Evolutionary conservation across 2,797 vertebrate genomes (phyloP).

Genomic region (Cossypha caffra): DNA sequence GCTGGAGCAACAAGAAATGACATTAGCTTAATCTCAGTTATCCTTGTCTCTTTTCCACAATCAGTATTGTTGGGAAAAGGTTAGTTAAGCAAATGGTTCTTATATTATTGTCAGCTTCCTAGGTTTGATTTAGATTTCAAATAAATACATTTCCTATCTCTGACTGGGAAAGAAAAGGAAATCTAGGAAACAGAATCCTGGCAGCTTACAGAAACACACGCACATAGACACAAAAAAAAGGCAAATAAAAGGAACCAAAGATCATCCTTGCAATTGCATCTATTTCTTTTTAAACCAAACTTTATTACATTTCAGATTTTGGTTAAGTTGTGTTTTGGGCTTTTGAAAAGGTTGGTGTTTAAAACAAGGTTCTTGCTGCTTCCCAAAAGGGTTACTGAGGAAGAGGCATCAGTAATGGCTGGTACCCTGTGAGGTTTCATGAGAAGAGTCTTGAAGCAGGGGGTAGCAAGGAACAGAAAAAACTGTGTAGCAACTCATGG

Average conservation of each 20-base stretch:
- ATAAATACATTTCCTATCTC: neutral
- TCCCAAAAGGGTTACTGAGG: neutral
- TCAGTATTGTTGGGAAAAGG: neutral
- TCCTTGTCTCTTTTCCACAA: neutral
- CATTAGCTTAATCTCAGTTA: neutral
- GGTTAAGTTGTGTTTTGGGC: neutral
- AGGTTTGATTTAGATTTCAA: neutral
- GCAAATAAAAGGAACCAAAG: neutral
- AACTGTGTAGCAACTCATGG: neutral
- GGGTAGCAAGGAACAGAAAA: neutral
- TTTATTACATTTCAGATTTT: neutral
- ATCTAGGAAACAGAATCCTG: neutral
- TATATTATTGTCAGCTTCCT: neutral
- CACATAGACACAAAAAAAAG: neutral
- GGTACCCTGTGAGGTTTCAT: accelerated
- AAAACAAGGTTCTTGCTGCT: neutral
- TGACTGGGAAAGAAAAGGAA: neutral
- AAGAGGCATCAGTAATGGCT: neutral
- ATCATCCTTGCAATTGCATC: neutral
- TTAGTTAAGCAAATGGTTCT: neutral
- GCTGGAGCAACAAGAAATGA: neutral
- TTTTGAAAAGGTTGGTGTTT: neutral
- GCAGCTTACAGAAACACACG: neutral
- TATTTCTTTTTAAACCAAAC: neutral
- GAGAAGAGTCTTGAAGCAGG: neutral